Conservation (phyloP, 2,797 vertebrate genomes). For the Melanotaenia maccullochi region DNA sequence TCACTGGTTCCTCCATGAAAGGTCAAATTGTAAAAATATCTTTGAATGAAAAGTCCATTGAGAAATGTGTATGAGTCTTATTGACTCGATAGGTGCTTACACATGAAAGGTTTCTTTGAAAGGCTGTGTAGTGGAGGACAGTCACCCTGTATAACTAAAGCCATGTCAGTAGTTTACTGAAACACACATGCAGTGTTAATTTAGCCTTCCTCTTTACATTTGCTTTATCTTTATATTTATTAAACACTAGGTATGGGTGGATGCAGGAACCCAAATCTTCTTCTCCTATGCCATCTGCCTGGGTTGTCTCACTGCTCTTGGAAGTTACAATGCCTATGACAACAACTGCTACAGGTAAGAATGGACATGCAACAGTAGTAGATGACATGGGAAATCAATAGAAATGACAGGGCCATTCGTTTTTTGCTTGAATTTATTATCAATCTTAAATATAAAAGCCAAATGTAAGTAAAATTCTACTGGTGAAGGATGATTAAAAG, state of each 20-base stretch:
- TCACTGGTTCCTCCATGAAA: neutral
- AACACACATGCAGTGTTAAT: neutral
- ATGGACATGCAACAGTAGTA: neutral
- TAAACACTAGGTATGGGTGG: conserved; percentile 93
- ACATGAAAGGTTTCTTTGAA: neutral
- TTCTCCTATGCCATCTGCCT: conserved; percentile 99
- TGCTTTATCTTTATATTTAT: conserved; percentile 15
- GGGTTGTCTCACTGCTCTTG: conserved; percentile 96
- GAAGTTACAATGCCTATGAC: conserved; percentile 97
- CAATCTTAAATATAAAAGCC: neutral
- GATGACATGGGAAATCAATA: neutral
- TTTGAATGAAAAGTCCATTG: neutral
- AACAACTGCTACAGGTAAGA: conserved; percentile 98
- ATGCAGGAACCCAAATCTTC: conserved; percentile 98
- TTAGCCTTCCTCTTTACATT: neutral
- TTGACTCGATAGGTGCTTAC: neutral
- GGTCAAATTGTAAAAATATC: neutral
- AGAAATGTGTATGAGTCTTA: neutral
- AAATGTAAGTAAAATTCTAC: neutral
- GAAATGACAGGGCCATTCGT: neutral
- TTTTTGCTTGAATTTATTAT: neutral
- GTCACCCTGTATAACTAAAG: neutral
- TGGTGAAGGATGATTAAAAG: neutral
- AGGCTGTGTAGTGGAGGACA: neutral
- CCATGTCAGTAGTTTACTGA: neutral